These are phyloP conservation scores for Drosophila austrosaltans DNA, from an alignment of 2,888 invertebrate genomes.

Conservation along the genomic window DNA sequence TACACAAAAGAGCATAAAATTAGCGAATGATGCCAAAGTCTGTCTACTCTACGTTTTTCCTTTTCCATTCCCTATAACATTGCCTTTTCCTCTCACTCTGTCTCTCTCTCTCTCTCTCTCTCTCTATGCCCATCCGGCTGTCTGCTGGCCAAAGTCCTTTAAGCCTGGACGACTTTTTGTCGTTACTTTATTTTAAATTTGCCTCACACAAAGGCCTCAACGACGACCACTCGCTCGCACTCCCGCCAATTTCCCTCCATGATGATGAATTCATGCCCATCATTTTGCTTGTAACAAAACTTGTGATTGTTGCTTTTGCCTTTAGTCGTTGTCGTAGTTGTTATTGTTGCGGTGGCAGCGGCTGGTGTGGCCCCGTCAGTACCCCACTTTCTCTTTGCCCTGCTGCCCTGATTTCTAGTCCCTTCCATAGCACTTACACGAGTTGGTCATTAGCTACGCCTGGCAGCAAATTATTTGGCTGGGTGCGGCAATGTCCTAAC, in stretches of 20 bases:
- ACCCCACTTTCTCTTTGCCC: conserved; percentile 13
- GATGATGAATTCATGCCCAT: conserved; percentile 76
- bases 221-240: conserved; percentile 36
- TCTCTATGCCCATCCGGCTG: conserved; percentile 1
- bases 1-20: conserved; percentile 77
- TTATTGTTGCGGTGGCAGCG: conserved; percentile 26
- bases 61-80: background rate
- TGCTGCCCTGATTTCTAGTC: conserved; percentile 70
- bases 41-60: conserved; percentile 17
- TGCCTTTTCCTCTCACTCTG: conserved; percentile 11
- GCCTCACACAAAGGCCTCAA: conserved; percentile 43
- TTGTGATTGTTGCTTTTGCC: conserved; percentile 65
- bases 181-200: conserved; percentile 70
- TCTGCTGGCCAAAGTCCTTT: conserved; percentile 18
- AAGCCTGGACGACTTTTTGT: conserved; percentile 53
- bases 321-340: conserved; percentile 34
- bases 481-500: conserved; percentile 54
- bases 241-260: background rate
- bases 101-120: too few relatives aligned
- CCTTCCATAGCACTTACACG: conserved; percentile 71
- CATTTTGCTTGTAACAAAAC: conserved; percentile 74
- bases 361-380: background rate
- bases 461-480: conserved; percentile 69
- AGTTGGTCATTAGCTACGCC: conserved; percentile 74
- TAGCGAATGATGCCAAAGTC: conserved; percentile 62